These are phyloP conservation scores for Halictus rubicundus DNA, from an alignment of 1,140 invertebrate genomes.

Conservation along the genomic window DNA sequence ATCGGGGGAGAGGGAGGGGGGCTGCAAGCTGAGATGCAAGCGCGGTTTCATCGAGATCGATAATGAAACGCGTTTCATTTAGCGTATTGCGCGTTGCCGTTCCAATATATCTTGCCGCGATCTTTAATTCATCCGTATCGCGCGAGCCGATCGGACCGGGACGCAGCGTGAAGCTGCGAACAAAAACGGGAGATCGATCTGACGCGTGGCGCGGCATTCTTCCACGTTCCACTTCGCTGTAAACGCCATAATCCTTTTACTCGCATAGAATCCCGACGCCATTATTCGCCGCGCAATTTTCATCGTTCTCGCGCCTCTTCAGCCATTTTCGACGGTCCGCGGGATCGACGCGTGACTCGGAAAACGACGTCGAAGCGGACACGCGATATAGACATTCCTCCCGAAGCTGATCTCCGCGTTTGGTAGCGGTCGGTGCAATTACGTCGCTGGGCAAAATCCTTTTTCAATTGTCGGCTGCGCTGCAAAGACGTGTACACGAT, in stretches of 20 bases:
- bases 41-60: slow-evolving; percentile 60
- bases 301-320: too few relatives aligned
- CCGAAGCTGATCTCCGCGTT: too few relatives aligned
- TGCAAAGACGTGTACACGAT: too few relatives aligned
- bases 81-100: slow-evolving; percentile 41
- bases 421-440: too few relatives aligned
- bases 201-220: slow-evolving; percentile 43
- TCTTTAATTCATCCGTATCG: slow-evolving; percentile 64
- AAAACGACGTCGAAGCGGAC: too few relatives aligned
- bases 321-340: too few relatives aligned
- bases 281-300: background rate
- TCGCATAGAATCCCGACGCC: slow-evolving; percentile 30
- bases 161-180: slow-evolving; percentile 44
- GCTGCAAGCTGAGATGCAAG: slow-evolving; percentile 53
- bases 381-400: too few relatives aligned
- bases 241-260: slow-evolving; percentile 30
- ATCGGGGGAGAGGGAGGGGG: background rate
- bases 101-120: slow-evolving; percentile 57
- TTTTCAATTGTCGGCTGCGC: too few relatives aligned
- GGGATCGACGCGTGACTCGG: too few relatives aligned
- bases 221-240: slow-evolving; percentile 32
- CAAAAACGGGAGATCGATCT: slow-evolving; percentile 41
- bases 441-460: too few relatives aligned
- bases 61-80: slow-evolving; percentile 65
- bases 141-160: slow-evolving; percentile 28